A percentile compares a stretch with the other conserved stretches of the same genome.
phyloP scores from a whole-genome alignment of 2,888 invertebrate genomes.

The Agrypnus murinus region DNA sequence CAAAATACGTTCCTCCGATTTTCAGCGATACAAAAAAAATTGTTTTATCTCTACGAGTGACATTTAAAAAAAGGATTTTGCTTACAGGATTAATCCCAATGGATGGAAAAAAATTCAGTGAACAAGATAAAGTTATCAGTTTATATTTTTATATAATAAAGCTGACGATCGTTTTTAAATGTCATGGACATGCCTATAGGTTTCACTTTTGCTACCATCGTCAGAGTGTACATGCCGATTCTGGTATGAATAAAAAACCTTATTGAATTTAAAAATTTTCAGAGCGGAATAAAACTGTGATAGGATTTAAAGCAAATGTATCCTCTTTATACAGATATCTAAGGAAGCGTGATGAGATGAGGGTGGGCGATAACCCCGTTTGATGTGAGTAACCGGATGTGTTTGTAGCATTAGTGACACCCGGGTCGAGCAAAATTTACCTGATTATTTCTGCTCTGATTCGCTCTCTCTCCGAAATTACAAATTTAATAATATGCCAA shows the following conservation, averaged over 20 bases:
- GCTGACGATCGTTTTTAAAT: neutral
- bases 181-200: neutral
- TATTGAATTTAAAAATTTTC: slow-evolving; percentile 42
- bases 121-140: neutral
- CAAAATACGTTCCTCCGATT: no score
- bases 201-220: no score
- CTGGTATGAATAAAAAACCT: slow-evolving; percentile 15
- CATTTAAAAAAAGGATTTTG: no score
- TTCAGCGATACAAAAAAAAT: no score
- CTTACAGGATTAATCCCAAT: no score
- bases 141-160: slow-evolving; percentile 13
- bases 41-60: no score
- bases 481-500: slow-evolving; percentile 42
- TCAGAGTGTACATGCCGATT: no score
- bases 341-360: slow-evolving; percentile 45
- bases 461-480: slow-evolving; percentile 41
- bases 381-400: slow-evolving; percentile 46
- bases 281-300: slow-evolving; percentile 43
- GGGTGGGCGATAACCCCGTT: slow-evolving; percentile 43
- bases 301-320: slow-evolving; percentile 42
- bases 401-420: slow-evolving; percentile 46
- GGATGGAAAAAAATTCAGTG: neutral
- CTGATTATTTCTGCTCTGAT: slow-evolving; percentile 45
- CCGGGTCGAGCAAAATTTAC: slow-evolving; percentile 44
- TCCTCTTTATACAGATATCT: slow-evolving; percentile 42